Conservation (phyloP, 1,140 invertebrate genomes). For the Bathynomus jamesi region DNA sequence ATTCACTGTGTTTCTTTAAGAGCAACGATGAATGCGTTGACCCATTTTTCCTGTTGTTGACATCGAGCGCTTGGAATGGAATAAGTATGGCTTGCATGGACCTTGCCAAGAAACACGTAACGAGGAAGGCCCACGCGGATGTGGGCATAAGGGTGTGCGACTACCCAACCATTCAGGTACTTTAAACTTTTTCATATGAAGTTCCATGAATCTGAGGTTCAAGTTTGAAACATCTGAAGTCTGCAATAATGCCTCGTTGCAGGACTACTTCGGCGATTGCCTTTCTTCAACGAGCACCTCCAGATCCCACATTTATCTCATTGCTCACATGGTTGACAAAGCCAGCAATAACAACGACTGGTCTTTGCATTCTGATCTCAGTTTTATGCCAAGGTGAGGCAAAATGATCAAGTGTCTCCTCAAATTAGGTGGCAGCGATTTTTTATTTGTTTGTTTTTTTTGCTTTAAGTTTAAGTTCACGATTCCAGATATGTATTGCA, state of each 20-base stretch:
- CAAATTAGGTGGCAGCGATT: too few relatives aligned
- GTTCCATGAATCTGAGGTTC: too few relatives aligned
- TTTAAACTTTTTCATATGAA: too few relatives aligned
- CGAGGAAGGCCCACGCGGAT: too few relatives aligned
- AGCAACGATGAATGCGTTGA: conserved; percentile 21
- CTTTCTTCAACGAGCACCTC: conserved; percentile 15
- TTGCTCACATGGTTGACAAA: conserved; percentile 13
- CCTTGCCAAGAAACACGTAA: conserved; percentile 36
- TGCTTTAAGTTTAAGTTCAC: too few relatives aligned
- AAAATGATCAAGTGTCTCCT: too few relatives aligned
- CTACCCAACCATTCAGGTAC: too few relatives aligned
- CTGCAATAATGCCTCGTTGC: neutral
- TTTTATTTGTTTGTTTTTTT: too few relatives aligned
- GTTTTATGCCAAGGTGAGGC: neutral
- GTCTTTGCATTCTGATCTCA: conserved; percentile 10
- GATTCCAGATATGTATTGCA: too few relatives aligned
- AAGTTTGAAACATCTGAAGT: too few relatives aligned
- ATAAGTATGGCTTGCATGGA: conserved; percentile 33
- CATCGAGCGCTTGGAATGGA: conserved; percentile 26
- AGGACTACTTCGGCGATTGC: conserved; percentile 31
- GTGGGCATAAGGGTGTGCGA: too few relatives aligned
- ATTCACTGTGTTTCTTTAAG: too few relatives aligned
- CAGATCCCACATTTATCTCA: neutral
- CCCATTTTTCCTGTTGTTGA: conserved; percentile 7
- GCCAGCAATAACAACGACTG: conserved; percentile 32